Evolutionary conservation across 1,140 invertebrate species (phyloP).

Genomic region (Venturia canescens): DNA sequence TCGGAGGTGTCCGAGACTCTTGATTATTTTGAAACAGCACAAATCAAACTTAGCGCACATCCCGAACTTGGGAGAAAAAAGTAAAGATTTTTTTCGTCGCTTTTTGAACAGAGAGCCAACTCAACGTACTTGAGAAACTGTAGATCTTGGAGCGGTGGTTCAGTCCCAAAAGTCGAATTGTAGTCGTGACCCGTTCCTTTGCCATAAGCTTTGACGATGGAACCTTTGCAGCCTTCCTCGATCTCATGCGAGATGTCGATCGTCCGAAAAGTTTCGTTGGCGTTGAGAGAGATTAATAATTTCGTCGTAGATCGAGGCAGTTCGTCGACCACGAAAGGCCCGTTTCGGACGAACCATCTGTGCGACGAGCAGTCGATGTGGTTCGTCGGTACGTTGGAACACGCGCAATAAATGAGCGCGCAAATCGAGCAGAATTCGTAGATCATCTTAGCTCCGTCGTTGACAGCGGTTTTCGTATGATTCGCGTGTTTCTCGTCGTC

Average conservation of each 20-base stretch:
- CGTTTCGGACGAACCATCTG: slow-evolving; percentile 47
- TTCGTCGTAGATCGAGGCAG: slow-evolving; percentile 46
- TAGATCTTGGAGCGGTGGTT: slow-evolving; percentile 78
- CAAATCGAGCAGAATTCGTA: slow-evolving; percentile 62
- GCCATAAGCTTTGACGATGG: slow-evolving; percentile 78
- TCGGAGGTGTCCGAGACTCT: no score
- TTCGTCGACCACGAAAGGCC: slow-evolving; percentile 21
- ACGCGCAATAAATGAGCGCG: slow-evolving; percentile 55
- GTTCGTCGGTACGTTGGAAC: neutral
- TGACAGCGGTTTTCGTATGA: slow-evolving; percentile 9
- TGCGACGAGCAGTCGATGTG: slow-evolving; percentile 55
- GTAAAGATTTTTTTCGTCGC: neutral
- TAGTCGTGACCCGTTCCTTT: slow-evolving; percentile 66
- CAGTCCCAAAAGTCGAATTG: slow-evolving; percentile 79
- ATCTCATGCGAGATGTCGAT: slow-evolving; percentile 57
- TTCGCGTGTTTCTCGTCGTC: neutral
- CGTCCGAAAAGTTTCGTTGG: slow-evolving; percentile 43
- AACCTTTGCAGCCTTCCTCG: slow-evolving; percentile 68
- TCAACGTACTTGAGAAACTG: slow-evolving; percentile 72
- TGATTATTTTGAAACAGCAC: no score
- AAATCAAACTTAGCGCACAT: no score
- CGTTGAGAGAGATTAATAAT: slow-evolving; percentile 41
- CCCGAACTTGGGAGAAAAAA: no score
- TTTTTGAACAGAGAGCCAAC: neutral
- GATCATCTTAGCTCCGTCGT: neutral